Base-by-base conservation (phyloP, 2,888 invertebrate species). In the Xestoiulus laeticollis region DNA sequence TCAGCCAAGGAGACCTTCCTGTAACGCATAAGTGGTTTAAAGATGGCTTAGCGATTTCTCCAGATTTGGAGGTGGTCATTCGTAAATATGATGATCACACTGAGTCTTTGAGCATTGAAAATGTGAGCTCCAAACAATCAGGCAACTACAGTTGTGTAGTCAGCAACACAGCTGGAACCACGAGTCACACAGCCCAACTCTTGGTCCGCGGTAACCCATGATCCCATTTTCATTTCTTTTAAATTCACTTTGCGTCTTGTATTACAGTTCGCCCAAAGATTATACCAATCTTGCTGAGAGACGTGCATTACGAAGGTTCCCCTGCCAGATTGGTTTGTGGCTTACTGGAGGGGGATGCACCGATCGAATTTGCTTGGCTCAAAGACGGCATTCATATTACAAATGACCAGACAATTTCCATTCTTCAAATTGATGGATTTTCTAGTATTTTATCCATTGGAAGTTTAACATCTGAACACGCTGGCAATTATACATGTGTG, bases 141-240 rank as follows among this genome's bases (percentile, higher is more conserved):
- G 92, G 92, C 6, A 91, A 91, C 90, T 92, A 92, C 89, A 92
- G 91, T 0, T 92, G 92, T 88, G 32, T 68, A 10, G 87, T 59
- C 5, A 14, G 26, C 32, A 87, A 87, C 22, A 38, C n/a, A 32
- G 87, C 87, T 14, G 87, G 85, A 87, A 87, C 12, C 6, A 68
- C 87, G 19, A 26, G 26, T 6, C 59, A 87, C 59, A 87, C 87
- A 85, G 84, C 87, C 33, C 87, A 48, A 4, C 87, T 87, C 19
- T 32, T 87, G 30, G 87, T 87, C 85, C 87, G 87, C 59, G 87
- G 87, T 87, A 87, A 87, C 33, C 14, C 44, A n/a, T 38, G 22
- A 85, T 38, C 30, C 32, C 22, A 86, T 26, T 48, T 10, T n/a
- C 53, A 53, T 19, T 32, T 86, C 30, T 86, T 33, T 86, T 30